Conservation (phyloP, 2,113 vertebrate genomes). For the Urocolius indicus region DNA sequence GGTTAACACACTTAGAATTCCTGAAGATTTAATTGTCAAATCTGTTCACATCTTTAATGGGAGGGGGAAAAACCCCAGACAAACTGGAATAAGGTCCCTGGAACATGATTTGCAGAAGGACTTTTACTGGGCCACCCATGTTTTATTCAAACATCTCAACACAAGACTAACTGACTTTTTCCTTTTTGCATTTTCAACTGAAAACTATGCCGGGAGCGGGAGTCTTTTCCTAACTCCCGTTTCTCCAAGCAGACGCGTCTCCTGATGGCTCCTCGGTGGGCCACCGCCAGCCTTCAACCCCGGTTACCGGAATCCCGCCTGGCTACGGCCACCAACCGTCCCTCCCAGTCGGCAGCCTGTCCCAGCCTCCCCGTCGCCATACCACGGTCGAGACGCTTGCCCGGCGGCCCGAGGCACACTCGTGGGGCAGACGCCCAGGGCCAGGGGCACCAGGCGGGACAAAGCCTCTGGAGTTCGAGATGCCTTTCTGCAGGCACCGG, state of each 20-base stretch:
- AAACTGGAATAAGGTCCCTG: fast-evolving
- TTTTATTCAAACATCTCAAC: not conserved
- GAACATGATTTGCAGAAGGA: not conserved
- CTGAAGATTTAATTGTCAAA: not conserved
- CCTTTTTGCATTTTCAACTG: not conserved
- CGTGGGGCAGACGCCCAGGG: no score
- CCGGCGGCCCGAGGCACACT: not conserved
- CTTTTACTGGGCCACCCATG: not conserved
- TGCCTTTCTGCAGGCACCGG: not conserved
- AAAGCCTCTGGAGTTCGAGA: not conserved
- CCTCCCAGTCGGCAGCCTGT: not conserved
- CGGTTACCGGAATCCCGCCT: not conserved
- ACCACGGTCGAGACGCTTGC: not conserved
- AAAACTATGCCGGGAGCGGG: not conserved
- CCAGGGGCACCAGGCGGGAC: not conserved
- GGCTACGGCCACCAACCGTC: not conserved
- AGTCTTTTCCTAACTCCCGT: fast-evolving
- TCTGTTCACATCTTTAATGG: not conserved
- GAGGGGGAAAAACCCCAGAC: not conserved
- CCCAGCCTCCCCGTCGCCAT: not conserved
- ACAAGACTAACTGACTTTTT: not conserved
- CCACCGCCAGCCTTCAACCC: not conserved
- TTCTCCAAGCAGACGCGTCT: no score
- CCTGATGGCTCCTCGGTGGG: not conserved
- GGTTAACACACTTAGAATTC: not conserved